Conservation (phyloP, 2,888 invertebrate species). For the Diarsia rubi region DNA sequence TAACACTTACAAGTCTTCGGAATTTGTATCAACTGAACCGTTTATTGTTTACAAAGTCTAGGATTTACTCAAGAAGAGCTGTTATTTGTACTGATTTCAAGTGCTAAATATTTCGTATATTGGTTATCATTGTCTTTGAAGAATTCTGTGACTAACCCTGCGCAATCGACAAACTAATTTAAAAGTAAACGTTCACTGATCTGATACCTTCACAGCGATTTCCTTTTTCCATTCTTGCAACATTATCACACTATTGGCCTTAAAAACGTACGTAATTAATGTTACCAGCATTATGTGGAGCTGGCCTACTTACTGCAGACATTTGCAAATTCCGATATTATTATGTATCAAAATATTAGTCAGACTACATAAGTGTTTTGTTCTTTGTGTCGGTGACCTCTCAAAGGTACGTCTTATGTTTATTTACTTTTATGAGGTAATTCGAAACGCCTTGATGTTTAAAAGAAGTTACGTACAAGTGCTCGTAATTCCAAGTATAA, state of each 20-base stretch:
- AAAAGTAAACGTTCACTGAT: conserved; percentile 25
- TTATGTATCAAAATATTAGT: conserved; percentile 71
- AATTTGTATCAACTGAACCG: conserved; percentile 8
- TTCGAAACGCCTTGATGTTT: conserved; percentile 24
- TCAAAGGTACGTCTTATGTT: conserved; percentile 47
- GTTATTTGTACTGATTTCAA: background rate
- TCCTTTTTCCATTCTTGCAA: conserved; percentile 39
- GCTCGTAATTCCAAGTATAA: conserved; percentile 8
- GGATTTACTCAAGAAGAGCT: background rate
- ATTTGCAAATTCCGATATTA: conserved; percentile 75
- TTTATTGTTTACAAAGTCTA: background rate
- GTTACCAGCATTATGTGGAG: conserved; percentile 51
- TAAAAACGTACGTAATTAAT: conserved; percentile 50
- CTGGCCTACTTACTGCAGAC: conserved; percentile 74
- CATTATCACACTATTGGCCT: conserved; percentile 57
- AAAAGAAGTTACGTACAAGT: conserved; percentile 11
- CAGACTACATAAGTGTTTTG: conserved; percentile 62
- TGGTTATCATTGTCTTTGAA: conserved; percentile 27
- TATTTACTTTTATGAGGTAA: conserved; percentile 59
- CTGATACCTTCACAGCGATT: conserved; percentile 28
- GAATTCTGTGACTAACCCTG: conserved; percentile 17
- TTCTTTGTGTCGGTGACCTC: conserved; percentile 66
- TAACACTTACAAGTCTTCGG: background rate
- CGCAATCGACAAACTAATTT: background rate
- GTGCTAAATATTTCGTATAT: conserved; percentile 22